Evolutionary conservation across 2,113 vertebrate species (phyloP), one percentile per base, ranked within the genome.

Genomic region (Mystacornis crossleyi): DNA sequence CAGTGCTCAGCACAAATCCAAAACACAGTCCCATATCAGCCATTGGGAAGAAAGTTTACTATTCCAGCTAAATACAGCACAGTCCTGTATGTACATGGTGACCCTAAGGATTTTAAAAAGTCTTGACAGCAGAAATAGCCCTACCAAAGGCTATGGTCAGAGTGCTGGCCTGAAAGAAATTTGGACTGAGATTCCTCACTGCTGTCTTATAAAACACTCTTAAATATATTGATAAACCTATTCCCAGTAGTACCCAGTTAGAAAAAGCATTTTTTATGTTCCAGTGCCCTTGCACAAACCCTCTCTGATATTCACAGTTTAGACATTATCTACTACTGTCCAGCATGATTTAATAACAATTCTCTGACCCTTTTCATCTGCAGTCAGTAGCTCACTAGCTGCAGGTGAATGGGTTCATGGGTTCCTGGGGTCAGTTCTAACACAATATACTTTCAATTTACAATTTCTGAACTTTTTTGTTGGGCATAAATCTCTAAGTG

Each of bases 1-100:
- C 38, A 7, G 14, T 66, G 51, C 29, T 65, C 28, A 38, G 18
- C 47, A 70, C n/a, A 9, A 54, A 38, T 29, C 55, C n/a, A 40
- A 34, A 14, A 10, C 38, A 69, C 24, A 17, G 24, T 4, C 48
- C 29, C 24, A 0, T 9, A 31, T 1, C 1, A 40, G 16, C 19
- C 13, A 6, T 40, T 71, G 29, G 9, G 2, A 80, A 34, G 57
- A 62, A 62, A 42, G 31, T 5, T 48, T 62, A 14, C 6, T 48
- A 14, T 8, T 9, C 25, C 48, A 55, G 34, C 11, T 38, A 55
- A 79, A 72, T 4, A 3, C 34, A 65, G 14, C n/a, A 8, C 38
- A 38, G 47, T 19, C 38, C 23, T 33, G 14, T 55, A 24, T 57
- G 40, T 74, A 83, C n/a, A 28, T 50, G 84, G 5, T 70, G 67